These are phyloP conservation scores for Ferrisia virgata DNA, from an alignment of 2,888 invertebrate genomes.

Conservation along the genomic window DNA sequence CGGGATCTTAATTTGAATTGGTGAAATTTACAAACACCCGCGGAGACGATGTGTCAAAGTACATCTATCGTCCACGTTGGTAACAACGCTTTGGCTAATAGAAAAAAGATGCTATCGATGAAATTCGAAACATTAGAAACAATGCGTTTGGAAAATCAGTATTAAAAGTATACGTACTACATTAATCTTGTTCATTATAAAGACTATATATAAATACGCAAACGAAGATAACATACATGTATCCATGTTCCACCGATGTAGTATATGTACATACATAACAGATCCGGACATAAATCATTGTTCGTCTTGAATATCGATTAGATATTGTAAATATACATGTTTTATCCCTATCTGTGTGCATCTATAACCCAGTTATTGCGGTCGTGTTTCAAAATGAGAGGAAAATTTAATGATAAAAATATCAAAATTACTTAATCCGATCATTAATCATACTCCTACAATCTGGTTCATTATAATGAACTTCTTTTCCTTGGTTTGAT, in stretches of 20 bases:
- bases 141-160: neutral
- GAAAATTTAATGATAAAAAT: neutral
- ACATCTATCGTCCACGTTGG: neutral
- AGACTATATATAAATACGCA: neutral
- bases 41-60: neutral
- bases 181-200: slow-evolving; percentile 13
- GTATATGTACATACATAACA: too few relatives aligned
- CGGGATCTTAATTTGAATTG: neutral
- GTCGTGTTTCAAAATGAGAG: neutral
- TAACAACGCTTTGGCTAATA: neutral
- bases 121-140: neutral
- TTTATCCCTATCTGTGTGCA: neutral
- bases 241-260: neutral
- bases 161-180: too few relatives aligned
- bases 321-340: slow-evolving; percentile 1
- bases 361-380: neutral
- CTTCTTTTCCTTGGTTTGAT: neutral
- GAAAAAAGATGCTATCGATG: neutral
- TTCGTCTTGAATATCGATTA: slow-evolving; percentile 10
- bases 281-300: slow-evolving; percentile 5
- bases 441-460: slow-evolving; percentile 37
- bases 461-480: slow-evolving; percentile 13
- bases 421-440: neutral
- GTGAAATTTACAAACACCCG: neutral
- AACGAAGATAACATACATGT: neutral